Base-by-base conservation (phyloP, 1,140 invertebrate species). In the Formica exsecta region DNA sequence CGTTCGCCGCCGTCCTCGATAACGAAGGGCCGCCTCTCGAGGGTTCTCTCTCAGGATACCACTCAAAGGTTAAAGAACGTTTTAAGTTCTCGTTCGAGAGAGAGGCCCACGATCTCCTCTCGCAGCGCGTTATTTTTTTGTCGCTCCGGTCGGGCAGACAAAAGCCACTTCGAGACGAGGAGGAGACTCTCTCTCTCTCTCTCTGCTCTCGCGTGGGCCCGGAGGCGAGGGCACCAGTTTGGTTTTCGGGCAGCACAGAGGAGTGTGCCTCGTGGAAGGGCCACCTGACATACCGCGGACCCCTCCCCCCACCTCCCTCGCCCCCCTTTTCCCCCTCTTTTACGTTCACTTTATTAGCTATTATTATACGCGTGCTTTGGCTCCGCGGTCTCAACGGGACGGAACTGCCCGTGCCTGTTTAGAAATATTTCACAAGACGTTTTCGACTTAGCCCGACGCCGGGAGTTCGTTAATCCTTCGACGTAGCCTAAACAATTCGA, bases 331-430 rank as follows among this genome's bases (percentile, higher is more conserved):
- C 32, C 25, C 44, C 32, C 8, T 44, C 76, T 87, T 92, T 93
- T 91, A 90, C 92, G 92, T 93, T 87, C 93, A 92, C 90, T 94
- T 95, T 95, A 95, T 94, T 95, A 95, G 92, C 93, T 94, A 95
- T 94, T 95, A 95, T 95, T 95, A 94, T 93, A 93, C 92, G 90
- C 93, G 92, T 92, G 93, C 92, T 92, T 92, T 92, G 90, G 87
- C 88, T 87, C 75, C 65, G 87, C 54, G 62, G 62, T 80, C 74
- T 64, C 74, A 66, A 57, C 41, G 32, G 38, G 41, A 19, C 61
- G 66, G 65, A 62, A 75, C 73, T 64, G 85, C 87, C 87, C 88
- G 88, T 86, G 87, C 38, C 88, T 92, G 93, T 94, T 95, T 95
- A 95, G 94, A 95, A 95, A 95, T 94, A 93, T 94, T 94, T 94